Base-by-base conservation (phyloP, 2,797 vertebrate genomes). In the Natrix natrix region DNA sequence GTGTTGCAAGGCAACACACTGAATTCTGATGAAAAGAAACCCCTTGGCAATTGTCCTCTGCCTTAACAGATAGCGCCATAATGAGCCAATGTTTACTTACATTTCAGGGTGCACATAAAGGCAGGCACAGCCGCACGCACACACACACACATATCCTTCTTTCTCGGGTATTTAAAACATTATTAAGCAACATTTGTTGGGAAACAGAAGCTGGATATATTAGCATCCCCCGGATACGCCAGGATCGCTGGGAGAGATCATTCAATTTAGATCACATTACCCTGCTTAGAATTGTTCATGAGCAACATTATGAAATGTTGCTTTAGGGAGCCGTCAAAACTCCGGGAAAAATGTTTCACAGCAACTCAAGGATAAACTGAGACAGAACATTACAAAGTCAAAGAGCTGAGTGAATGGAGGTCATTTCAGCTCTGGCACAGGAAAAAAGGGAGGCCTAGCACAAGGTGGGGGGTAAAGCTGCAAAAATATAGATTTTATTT, bases 101-200 rank as follows among this genome's bases (percentile, higher is more conserved):
- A 92, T 92, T 52, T 66, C 90, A 94, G n/a, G 20, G 37, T 24
- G 37, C 10, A 6, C 37, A 83, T 48, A 48, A 74, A 74, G 8
- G 20, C 20, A 43, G 1, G 20, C 74, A 32, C 5, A 52, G 48
- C 48, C 48, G 8, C 26, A 78, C 26, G n/a, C 12, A 56, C 7
- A n/a, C 10, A 6, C 86, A 37, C 16, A 28, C 14, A 55, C n/a
- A 4, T 20, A 20, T 2, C 11, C 61, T 90, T 0, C 6, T 52
- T 22, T 37, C 48, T 86, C 4, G 22, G 56, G 43, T 94, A 93
- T 0, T 86, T 94, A 94, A 91, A 90, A 14, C 0, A 28, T 92
- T 28, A 93, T 93, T 92, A 92, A 1, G 43, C 24, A 93, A 95
- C 94, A 91, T 66, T 94, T 94, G 93, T 91, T 91, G 90, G 89